Base-by-base conservation (phyloP, 2,797 vertebrate genomes). In the Pantherophis vulpinus region DNA sequence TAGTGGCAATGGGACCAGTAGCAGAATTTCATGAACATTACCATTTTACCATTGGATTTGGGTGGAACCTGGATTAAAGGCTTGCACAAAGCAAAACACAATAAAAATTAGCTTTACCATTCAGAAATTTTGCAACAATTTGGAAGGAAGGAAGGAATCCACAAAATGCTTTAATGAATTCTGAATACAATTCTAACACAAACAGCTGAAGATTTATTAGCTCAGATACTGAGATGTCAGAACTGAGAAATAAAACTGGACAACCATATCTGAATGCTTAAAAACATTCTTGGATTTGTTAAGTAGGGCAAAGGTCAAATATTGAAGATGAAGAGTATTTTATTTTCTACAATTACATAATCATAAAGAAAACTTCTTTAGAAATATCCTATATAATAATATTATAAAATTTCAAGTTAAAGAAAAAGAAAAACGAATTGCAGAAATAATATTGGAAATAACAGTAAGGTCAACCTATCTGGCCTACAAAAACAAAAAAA, bases 221-320 rank as follows among this genome's bases (percentile, higher is more conserved):
- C 60, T 94, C 96, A 94, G 66, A 89, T 93, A 96, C 32, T 88
- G 60, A 88, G 60, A 94, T 16, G 79, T 42, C 90, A 95, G 16
- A 93, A 88, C 27, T 93, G 86, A 93, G 56, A 56, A 96, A 93
- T 92, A 93, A 61, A 58, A 92, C 58, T 79, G 25, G 89, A 56
- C 42, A 58, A 2, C 60, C 61, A 89, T 63, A 90, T 95, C 93
- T 93, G 87, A 92, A 37, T 29, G 29, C 90, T 92, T 42, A 93
- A 90, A 54, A 89, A 86, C 87, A 95, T 95, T 91, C 94, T 89
- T 93, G 66, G 95, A 61, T 92, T 92, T 83, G 86, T 95, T 91
- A 92, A 56, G 66, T 89, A 94, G 86, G 96, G 95, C 90, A 55
- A 94, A 96, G 95, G 94, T 54, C 91, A 51, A 94, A 94, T 74